A percentile compares a stretch with the other conserved stretches of the same genome.
These are phyloP conservation scores for human DNA, from an alignment of 2,113 vertebrate genomes.

Conservation along the genomic window GRCh38 chr3:181574501-181575000, in stretches of 20 bases:
- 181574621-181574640: neutral
- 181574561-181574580: neutral
- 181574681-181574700: neutral
- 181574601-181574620: neutral
- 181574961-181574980: neutral
- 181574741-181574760: neutral
- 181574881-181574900: neutral
- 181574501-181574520: neutral
- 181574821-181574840: neutral
- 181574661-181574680: too few species aligned
- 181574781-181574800: neutral
- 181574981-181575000: slow-evolving; percentile 1
- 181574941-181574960: neutral
- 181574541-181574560: neutral
- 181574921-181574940: neutral
- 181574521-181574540: neutral
- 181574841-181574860: neutral
- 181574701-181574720: neutral
- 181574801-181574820: neutral
- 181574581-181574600: neutral
- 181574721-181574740: neutral
- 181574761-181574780: slow-evolving; percentile 18
- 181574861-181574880: neutral
- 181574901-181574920: neutral
- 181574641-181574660: too few species aligned